Base-by-base conservation (phyloP, 2,113 vertebrate genomes). In the Lagopus leucura region DNA sequence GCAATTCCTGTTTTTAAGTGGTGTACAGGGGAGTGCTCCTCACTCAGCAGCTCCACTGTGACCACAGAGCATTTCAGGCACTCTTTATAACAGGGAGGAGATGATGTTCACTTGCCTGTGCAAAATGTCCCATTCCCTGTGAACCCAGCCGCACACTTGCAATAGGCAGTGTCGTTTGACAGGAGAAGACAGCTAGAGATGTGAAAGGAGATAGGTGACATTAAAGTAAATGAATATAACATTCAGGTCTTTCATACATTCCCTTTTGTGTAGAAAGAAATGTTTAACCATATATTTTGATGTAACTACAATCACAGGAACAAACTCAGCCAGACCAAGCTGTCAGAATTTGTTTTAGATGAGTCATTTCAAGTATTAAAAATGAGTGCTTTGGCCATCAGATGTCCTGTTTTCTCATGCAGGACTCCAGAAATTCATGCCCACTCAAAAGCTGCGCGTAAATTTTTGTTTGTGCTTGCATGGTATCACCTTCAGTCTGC, bases 111-210 rank as follows among this genome's bases (percentile, higher is more conserved):
- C 96, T 97, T 97, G 98, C 99, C 98, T 98, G 96, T 95, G 95
- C 99, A 99, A 92, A 96, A 82, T 0, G 98, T 99, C 38, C 99
- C 99, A 0, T 99, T 99, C 54, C 99, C 99, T 81, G 98, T 57
- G 78, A 99, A 99, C 5, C 99, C 99, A 20, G 98, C 97, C 3
- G 98, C 98, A 78, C 99, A 99, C 63, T 95, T 96, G 96, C 99
- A 99, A 7, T 85, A 96, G 20, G 96, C 93, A 22, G 96, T 87
- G 27, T 98, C 95, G 1, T 95, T 91, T 0, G 79, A 48, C 19
- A 86, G 45, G 52, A 96, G 87, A 63, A 98, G 87, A 87, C 98
- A 99, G 74, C 99, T 99, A 75, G 70, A 86, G 47, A 77, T 67
- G 3, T 34, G 80, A 80, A 87, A 87, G 27, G 30, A 86, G 19